phyloP scores from a whole-genome alignment of 2,797 vertebrate species.

The Chiloscyllium punctatum region DNA sequence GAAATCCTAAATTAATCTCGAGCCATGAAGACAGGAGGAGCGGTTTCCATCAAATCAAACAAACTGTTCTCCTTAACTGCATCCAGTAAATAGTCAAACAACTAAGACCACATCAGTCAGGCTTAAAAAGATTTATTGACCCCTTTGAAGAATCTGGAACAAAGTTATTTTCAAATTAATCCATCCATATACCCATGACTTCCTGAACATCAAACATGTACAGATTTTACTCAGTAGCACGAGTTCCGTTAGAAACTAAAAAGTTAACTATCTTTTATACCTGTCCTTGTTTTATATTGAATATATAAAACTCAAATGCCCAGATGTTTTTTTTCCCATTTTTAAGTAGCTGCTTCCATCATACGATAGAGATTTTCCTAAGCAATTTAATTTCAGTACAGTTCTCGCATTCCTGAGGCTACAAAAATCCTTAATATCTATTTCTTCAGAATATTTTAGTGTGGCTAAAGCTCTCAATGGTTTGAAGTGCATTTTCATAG shows the following conservation, averaged over 20 bases:
- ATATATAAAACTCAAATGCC: neutral
- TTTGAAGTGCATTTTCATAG: neutral
- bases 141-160: neutral
- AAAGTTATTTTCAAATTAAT: neutral
- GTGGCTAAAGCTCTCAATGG: neutral
- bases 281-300: neutral
- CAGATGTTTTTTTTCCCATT: neutral
- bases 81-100: neutral
- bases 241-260: neutral
- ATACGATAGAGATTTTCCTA: neutral
- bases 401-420: neutral
- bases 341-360: neutral
- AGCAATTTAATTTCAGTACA: neutral
- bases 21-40: neutral
- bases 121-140: neutral
- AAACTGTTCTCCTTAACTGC: neutral
- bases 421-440: neutral
- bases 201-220: neutral
- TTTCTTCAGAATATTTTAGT: neutral
- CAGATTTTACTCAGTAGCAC: neutral
- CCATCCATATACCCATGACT: neutral
- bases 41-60: neutral
- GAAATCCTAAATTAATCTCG: no score
- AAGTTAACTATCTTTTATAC: neutral
- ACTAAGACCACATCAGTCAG: neutral